These are phyloP conservation scores for Tuta absoluta DNA, from an alignment of 2,888 invertebrate genomes.

Conservation along the genomic window DNA sequence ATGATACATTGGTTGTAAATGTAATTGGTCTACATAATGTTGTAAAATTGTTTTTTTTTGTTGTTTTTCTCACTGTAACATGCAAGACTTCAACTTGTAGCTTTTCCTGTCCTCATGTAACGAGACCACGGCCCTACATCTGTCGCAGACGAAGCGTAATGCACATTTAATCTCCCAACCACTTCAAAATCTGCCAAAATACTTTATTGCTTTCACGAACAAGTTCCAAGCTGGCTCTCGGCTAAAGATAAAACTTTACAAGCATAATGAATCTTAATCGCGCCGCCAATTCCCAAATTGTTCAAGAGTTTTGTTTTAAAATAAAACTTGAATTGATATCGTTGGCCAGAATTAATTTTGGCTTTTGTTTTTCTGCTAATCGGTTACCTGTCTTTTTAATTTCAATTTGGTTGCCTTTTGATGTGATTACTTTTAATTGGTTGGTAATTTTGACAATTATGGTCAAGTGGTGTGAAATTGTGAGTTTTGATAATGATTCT, in stretches of 20 bases:
- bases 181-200: constrained; percentile 78
- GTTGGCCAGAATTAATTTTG: constrained; percentile 67
- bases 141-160: constrained; percentile 67
- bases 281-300: constrained; percentile 73
- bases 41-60: background rate
- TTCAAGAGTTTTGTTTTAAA: constrained; percentile 72
- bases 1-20: too few species aligned
- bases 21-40: too few species aligned
- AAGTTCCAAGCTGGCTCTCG: constrained; percentile 64
- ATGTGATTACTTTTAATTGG: constrained; percentile 45
- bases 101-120: background rate
- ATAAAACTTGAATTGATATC: constrained; percentile 72
- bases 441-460: constrained; percentile 26
- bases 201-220: constrained; percentile 75
- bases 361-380: constrained; percentile 67
- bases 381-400: constrained; percentile 69
- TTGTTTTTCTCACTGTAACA: background rate
- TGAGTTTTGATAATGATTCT: background rate
- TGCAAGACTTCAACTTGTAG: background rate
- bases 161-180: constrained; percentile 74
- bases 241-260: constrained; percentile 76
- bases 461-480: constrained; percentile 25
- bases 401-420: constrained; percentile 54
- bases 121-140: constrained; percentile 48
- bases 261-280: constrained; percentile 79